Conservation (phyloP, 2,797 vertebrate species). For the Channallabes apus region DNA sequence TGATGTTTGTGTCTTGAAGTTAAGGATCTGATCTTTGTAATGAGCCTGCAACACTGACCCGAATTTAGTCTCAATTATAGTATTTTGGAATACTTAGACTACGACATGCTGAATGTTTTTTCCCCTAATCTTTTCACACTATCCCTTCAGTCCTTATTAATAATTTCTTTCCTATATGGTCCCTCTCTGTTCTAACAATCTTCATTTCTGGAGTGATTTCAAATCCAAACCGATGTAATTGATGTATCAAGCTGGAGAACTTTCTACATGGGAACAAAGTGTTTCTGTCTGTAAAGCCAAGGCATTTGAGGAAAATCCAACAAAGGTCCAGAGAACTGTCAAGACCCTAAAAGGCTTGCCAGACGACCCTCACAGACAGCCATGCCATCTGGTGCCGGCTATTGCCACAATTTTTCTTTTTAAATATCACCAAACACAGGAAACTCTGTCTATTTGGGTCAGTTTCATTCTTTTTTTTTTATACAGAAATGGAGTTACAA, state of each 20-base stretch:
- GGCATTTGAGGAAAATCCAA: constrained; percentile 26
- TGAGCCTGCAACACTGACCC: not conserved
- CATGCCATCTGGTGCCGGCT: constrained; percentile 52
- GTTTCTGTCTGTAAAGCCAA: constrained; percentile 38
- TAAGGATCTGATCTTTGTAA: constrained; percentile 27
- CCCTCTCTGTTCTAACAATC: constrained; percentile 51
- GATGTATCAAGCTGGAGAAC: constrained; percentile 40
- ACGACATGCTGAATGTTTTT: not conserved
- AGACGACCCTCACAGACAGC: constrained; percentile 33
- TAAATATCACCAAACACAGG: constrained; percentile 20
- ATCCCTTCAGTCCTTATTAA: constrained; percentile 42
- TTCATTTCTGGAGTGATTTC: constrained; percentile 42
- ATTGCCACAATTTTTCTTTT: constrained; percentile 50
- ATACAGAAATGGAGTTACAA: constrained; percentile 58
- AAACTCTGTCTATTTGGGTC: constrained; percentile 42
- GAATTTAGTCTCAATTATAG: constrained; percentile 29
- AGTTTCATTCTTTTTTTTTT: constrained; percentile 29
- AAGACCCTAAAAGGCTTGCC: constrained; percentile 50
- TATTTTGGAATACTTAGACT: not conserved
- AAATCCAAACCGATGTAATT: constrained; percentile 40
- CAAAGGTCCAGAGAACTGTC: constrained; percentile 45
- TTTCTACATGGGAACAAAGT: constrained; percentile 53
- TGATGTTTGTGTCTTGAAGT: constrained; percentile 58
- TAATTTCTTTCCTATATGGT: constrained; percentile 46
- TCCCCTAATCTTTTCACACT: not conserved